Evolutionary conservation across 2,888 invertebrate species (phyloP), one percentile per base, ranked within the genome.

Genomic region (Drosophila robusta): DNA sequence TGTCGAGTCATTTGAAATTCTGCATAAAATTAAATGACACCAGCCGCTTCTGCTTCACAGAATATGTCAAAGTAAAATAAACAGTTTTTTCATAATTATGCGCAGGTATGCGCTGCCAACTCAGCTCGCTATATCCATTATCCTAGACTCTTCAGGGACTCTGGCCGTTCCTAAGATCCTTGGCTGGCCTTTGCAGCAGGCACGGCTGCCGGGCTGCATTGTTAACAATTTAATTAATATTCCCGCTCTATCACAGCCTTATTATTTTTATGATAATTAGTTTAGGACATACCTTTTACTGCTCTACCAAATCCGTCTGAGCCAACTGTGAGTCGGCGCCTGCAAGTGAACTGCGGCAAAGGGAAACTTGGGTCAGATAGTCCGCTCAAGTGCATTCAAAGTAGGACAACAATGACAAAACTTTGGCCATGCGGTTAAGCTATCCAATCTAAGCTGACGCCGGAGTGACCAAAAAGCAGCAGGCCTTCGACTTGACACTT

Each of bases 261-360:
- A 87, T 88, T 88, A 79, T 88, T 86, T 83, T 67, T 83, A 86
- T 86, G 83, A 80, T 84, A 84, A 84, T 88, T 86, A 88, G 61
- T 64, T 55, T n/a, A 45, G n/a, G n/a, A 45, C 24, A 16, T 56
- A 51, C 54, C 69, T 62, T 62, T 38, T 54, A 39, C 29, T 36
- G 38, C 54, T 47, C 55, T 29, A 52, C 49, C 32, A 41, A 49
- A 51, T 34, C 26, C 14, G 12, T n/a, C 16, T 38, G 38, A 14
- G n/a, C 16, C 8, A 38, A 16, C 50, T 12, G 32, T 16, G 24
- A 62, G 14, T 8, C 26, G 26, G 7, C 26, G 8, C 26, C 7
- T 29, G 18, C 12, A 36, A 42, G 5, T 36, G 26, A n/a, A 55
- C 44, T 49, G 26, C 41, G 26, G 26, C 18, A 34, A 32, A 14